Conservation (phyloP, 2,113 vertebrate genomes). For the Parotia lawesii region DNA sequence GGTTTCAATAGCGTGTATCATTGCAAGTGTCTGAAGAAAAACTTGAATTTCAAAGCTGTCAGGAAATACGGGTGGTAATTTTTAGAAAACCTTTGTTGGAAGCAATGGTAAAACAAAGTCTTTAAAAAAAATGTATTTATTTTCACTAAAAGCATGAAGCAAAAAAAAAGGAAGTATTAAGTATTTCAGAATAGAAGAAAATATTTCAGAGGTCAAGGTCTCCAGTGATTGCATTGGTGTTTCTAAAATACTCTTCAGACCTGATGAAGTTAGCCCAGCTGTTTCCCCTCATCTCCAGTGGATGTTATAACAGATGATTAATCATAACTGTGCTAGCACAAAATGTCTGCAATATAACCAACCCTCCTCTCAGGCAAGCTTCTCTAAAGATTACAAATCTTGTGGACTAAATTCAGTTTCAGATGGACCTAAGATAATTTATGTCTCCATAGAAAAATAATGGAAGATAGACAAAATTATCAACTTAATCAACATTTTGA, state of each 20-base stretch:
- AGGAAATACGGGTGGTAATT: neutral
- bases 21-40: conserved; percentile 76
- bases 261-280: neutral
- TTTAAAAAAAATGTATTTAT: neutral
- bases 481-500: neutral
- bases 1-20: conserved; percentile 82
- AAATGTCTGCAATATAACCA: neutral
- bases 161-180: neutral
- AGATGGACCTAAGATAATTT: neutral
- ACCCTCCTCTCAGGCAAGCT: neutral
- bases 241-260: neutral
- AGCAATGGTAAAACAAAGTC: neutral
- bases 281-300: neutral
- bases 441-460: neutral
- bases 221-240: neutral
- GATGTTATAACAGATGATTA: neutral
- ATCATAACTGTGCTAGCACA: neutral
- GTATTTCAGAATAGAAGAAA: neutral
- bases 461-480: neutral
- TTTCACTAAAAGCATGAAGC: neutral
- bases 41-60: conserved; percentile 73
- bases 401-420: neutral
- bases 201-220: neutral
- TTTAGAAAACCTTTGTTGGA: neutral
- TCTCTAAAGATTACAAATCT: neutral